These are phyloP conservation scores for Crotalus viridis DNA, from an alignment of 2,113 vertebrate species.

Conservation along the genomic window DNA sequence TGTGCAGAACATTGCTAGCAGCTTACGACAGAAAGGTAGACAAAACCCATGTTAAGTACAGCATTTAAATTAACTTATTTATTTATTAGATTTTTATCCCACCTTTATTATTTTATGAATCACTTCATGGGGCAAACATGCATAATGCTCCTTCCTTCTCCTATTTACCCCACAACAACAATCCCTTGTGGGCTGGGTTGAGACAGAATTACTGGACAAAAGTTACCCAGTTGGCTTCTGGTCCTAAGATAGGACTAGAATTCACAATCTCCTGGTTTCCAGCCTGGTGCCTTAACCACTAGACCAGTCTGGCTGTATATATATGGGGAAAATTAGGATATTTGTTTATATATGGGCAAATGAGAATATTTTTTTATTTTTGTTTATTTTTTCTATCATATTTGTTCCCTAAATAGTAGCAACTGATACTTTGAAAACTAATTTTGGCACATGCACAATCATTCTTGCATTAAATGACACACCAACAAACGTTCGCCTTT, in stretches of 20 bases:
- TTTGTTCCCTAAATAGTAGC: neutral
- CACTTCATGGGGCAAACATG: neutral
- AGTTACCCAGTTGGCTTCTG: neutral
- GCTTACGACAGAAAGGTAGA: neutral
- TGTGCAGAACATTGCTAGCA: accelerated
- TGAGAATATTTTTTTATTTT: neutral
- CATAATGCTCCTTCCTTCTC: neutral
- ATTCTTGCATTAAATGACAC: neutral
- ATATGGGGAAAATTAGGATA: neutral
- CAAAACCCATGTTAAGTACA: neutral
- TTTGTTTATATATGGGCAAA: neutral
- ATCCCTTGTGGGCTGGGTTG: neutral
- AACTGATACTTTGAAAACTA: neutral
- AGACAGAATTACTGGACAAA: neutral
- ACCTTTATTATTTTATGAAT: neutral
- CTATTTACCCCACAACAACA: neutral
- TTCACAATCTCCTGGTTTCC: neutral
- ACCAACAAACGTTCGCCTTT: neutral
- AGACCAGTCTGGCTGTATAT: neutral
- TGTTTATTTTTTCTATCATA: neutral
- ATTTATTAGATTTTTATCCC: neutral
- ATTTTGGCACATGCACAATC: neutral
- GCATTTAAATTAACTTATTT: neutral
- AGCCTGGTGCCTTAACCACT: neutral
- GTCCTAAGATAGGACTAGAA: neutral